Evolutionary conservation across 2,113 vertebrate genomes (phyloP).

Genomic region (Amphiprion ocellaris): DNA sequence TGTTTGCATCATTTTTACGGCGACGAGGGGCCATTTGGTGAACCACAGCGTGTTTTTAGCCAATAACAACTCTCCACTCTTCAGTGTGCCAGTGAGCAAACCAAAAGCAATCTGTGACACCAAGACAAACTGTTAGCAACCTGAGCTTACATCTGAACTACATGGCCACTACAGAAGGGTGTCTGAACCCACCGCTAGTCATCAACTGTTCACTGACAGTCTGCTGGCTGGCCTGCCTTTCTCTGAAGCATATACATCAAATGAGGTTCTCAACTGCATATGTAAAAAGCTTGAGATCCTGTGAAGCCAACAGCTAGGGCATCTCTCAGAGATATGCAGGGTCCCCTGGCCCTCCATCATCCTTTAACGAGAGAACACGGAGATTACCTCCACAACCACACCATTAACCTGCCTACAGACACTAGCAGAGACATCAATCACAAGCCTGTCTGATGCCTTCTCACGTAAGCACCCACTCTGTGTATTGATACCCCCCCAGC

Average conservation of each 20-base stretch:
- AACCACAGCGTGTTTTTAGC: slow-evolving; percentile 14
- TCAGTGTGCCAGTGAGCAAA: slow-evolving; percentile 23
- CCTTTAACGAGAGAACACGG: slow-evolving; percentile 81
- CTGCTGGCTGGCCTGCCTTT: slow-evolving; percentile 22
- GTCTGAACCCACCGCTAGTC: slow-evolving; percentile 45
- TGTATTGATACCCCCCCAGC: slow-evolving; percentile 26
- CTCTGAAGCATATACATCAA: slow-evolving; percentile 48
- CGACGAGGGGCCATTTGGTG: slow-evolving; percentile 4
- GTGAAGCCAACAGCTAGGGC: slow-evolving; percentile 56
- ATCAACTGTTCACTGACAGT: slow-evolving; percentile 45
- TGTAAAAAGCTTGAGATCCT: slow-evolving; percentile 43
- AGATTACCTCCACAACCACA: slow-evolving; percentile 85
- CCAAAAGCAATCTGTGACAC: slow-evolving; percentile 31
- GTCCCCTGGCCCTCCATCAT: slow-evolving; percentile 79
- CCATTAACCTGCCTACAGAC: slow-evolving; percentile 83
- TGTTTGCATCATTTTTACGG: slow-evolving; percentile 8
- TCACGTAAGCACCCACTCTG: slow-evolving; percentile 52
- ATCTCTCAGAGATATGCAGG: slow-evolving; percentile 52
- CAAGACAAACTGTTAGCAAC: slow-evolving; percentile 48
- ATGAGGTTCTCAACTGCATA: slow-evolving; percentile 36
- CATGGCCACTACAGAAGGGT: slow-evolving; percentile 39
- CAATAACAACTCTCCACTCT: slow-evolving; percentile 18
- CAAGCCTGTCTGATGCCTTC: slow-evolving; percentile 65
- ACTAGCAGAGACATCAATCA: slow-evolving; percentile 80
- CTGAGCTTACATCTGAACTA: slow-evolving; percentile 39